phyloP scores from a whole-genome alignment of 2,888 invertebrate species.

The Timema cristinae region DNA sequence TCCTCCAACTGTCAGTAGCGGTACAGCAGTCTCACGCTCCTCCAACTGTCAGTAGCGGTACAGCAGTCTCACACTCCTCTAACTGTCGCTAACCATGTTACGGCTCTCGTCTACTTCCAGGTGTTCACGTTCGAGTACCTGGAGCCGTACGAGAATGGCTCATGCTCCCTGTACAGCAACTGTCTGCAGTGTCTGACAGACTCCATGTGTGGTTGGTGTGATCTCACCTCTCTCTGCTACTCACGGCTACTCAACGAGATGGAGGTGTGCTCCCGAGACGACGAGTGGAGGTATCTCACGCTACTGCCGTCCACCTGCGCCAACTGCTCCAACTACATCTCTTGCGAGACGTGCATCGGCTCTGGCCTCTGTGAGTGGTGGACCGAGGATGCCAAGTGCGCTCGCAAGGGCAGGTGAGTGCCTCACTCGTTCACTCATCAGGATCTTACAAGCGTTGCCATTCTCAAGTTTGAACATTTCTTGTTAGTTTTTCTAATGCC shows the following conservation, averaged over 20 bases:
- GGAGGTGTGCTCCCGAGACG: conserved; percentile 38
- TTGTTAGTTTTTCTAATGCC: too few relatives aligned
- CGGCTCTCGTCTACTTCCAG: conserved; percentile 39
- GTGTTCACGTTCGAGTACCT: conserved; percentile 84
- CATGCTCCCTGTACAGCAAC: conserved; percentile 72
- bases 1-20: too few relatives aligned
- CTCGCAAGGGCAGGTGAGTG: conserved; percentile 61
- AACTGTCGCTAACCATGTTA: too few relatives aligned
- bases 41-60: too few relatives aligned
- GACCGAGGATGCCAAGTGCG: conserved; percentile 82
- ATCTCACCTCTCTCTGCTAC: conserved; percentile 66
- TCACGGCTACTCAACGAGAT: conserved; percentile 61
- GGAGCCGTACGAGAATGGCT: conserved; percentile 80
- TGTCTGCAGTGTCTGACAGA: conserved; percentile 86
- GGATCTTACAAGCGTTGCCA: too few relatives aligned
- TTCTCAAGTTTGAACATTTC: too few relatives aligned
- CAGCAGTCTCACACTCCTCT: too few relatives aligned
- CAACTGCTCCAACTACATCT: conserved; percentile 84
- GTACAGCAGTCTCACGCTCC: too few relatives aligned
- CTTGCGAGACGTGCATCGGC: conserved; percentile 77
- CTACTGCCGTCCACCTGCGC: conserved; percentile 78
- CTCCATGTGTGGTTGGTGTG: conserved; percentile 90
- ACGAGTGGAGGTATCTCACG: conserved; percentile 72
- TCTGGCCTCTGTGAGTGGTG: conserved; percentile 89
- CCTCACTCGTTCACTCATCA: neutral